Evolutionary conservation across 1,140 invertebrate species (phyloP).

Genomic region (Lepidurus apus): DNA sequence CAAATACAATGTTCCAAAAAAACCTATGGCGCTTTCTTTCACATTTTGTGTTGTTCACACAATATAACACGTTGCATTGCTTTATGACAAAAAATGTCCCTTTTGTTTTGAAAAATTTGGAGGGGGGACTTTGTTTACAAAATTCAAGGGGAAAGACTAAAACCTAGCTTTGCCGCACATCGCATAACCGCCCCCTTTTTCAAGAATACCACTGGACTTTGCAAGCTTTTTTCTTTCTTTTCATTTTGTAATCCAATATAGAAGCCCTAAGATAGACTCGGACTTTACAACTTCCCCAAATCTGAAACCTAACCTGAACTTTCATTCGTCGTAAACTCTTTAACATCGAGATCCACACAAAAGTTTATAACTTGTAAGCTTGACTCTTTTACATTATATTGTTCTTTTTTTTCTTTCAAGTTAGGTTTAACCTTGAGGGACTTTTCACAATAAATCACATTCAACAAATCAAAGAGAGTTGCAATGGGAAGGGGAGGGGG

Average conservation of each 20-base stretch:
- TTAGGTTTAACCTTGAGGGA: conserved; percentile 7
- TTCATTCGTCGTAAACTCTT: background rate
- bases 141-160: conserved; percentile 6
- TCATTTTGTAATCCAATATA: too few species aligned
- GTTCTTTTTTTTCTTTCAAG: background rate
- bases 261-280: too few species aligned
- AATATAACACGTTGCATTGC: background rate
- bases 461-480: conserved; percentile 11
- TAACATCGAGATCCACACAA: conserved; percentile 19
- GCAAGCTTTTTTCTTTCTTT: background rate
- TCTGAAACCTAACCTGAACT: background rate
- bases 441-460: conserved; percentile 15
- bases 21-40: background rate
- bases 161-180: background rate
- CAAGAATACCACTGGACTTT: background rate
- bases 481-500: background rate
- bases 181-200: background rate
- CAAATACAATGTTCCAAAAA: conserved; percentile 4
- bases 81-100: background rate
- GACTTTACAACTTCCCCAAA: background rate
- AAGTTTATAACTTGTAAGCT: background rate
- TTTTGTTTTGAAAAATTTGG: background rate
- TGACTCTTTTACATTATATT: conserved; percentile 14
- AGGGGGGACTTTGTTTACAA: background rate
- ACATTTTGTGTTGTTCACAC: background rate